Percentiles rank a stretch among this genome's conserved stretches.
Conservation (phyloP, 2,797 vertebrate species). For the Dromococcyx pavoninus region DNA sequence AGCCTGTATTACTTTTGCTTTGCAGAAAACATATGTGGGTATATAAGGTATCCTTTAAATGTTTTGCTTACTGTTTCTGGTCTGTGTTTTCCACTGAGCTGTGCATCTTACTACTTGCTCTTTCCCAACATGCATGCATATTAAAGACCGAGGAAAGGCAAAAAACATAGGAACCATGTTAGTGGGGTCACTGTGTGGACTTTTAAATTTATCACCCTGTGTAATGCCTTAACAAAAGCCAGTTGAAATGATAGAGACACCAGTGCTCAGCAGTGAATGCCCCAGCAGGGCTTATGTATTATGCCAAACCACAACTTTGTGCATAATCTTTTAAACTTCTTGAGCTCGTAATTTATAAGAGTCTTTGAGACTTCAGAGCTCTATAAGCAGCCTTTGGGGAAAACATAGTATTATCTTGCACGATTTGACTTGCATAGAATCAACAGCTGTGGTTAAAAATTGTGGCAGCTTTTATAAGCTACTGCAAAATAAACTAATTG, state of each 20-base stretch:
- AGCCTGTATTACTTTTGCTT: neutral
- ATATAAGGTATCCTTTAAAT: neutral
- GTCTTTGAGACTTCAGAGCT: neutral
- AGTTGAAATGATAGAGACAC: neutral
- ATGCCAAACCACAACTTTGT: neutral
- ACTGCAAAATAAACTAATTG: neutral
- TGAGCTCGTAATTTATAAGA: neutral
- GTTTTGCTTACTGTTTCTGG: constrained; percentile 36
- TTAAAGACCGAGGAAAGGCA: neutral
- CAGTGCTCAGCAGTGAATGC: neutral
- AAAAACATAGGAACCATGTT: neutral
- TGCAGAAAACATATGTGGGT: neutral
- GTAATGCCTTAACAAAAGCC: neutral
- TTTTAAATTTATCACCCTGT: neutral
- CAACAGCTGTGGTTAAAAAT: neutral
- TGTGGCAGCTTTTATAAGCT: neutral
- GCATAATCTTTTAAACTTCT: neutral
- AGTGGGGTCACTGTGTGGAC: neutral
- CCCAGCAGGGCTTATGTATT: neutral
- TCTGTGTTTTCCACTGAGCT: constrained; percentile 25
- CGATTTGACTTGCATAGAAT: neutral
- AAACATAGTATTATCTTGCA: neutral
- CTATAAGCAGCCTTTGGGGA: neutral
- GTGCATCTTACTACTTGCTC: neutral
- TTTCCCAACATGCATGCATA: neutral